Conservation (phyloP, 2,888 invertebrate species). For the Tetranychus truncatus region DNA sequence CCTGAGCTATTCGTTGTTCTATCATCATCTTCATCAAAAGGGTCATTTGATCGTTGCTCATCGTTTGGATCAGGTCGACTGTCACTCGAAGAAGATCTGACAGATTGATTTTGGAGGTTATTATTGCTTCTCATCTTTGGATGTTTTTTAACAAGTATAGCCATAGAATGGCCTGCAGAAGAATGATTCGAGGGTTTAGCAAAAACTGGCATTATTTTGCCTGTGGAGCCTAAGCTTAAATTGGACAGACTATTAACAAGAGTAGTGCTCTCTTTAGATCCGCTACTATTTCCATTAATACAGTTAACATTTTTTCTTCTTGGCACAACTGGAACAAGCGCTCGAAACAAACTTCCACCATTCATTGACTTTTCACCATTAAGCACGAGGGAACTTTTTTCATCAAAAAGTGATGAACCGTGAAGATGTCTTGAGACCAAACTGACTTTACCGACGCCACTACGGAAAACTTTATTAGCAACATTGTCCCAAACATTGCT, state of each 20-base stretch:
- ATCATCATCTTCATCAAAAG: not conserved
- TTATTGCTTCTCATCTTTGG: not conserved
- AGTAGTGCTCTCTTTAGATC: not conserved
- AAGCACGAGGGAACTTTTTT: not conserved
- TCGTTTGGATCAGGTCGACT: not conserved
- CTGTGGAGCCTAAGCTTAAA: not conserved
- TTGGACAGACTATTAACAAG: conserved; percentile 1
- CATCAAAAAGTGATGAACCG: not conserved
- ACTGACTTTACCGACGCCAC: not conserved
- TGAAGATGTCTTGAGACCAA: not conserved
- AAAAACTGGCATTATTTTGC: not conserved
- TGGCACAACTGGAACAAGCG: not conserved
- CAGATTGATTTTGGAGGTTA: not conserved
- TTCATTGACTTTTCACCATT: not conserved
- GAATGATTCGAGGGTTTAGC: not conserved
- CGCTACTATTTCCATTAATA: not conserved
- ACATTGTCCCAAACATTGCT: not conserved
- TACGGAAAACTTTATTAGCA: not conserved
- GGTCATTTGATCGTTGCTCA: not conserved
- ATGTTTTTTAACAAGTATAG: not conserved
- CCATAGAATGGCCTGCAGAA: not conserved
- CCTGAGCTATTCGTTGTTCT: not conserved
- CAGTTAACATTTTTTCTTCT: not conserved
- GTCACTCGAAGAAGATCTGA: not conserved
- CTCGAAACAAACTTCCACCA: not conserved